Percentiles rank a stretch among this genome's conserved stretches.
Conservation (phyloP, 1,140 invertebrate genomes). For the Papilio helenus region DNA sequence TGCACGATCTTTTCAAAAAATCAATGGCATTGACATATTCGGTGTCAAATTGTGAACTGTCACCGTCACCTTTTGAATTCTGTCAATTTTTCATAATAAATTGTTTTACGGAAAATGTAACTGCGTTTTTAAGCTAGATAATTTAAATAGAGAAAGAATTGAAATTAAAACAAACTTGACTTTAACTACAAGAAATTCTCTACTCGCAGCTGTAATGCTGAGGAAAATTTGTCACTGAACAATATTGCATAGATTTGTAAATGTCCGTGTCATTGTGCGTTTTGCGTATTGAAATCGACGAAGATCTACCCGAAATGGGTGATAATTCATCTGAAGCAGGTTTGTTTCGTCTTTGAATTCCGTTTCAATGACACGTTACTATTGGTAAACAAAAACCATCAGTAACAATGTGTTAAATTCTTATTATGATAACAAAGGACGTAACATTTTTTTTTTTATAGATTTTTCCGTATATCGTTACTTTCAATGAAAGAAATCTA, state of each 20-base stretch:
- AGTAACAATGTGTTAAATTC: background rate
- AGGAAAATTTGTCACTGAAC: slow-evolving; percentile 39
- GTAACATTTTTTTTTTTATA: background rate
- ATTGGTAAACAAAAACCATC: background rate
- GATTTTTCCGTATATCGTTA: background rate
- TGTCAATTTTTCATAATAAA: background rate
- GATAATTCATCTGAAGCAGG: slow-evolving; percentile 65
- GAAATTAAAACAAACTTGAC: background rate
- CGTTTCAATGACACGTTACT: background rate
- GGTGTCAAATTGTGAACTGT: background rate
- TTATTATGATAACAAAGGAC: background rate
- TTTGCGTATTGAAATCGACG: slow-evolving; percentile 80
- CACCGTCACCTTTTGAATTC: background rate
- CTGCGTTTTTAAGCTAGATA: background rate
- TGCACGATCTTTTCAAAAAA: too few species aligned
- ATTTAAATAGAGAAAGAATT: background rate
- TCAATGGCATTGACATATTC: background rate
- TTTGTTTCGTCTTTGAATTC: slow-evolving; percentile 43
- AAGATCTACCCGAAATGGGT: slow-evolving; percentile 76
- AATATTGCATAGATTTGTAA: slow-evolving; percentile 55
- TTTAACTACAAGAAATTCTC: background rate
- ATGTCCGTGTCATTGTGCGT: slow-evolving; percentile 83
- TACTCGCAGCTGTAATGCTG: background rate
- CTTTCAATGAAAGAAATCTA: too few species aligned
- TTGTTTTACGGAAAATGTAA: background rate